Evolutionary conservation across 2,113 vertebrate genomes (phyloP).

Genomic region (Pelobates fuscus): DNA sequence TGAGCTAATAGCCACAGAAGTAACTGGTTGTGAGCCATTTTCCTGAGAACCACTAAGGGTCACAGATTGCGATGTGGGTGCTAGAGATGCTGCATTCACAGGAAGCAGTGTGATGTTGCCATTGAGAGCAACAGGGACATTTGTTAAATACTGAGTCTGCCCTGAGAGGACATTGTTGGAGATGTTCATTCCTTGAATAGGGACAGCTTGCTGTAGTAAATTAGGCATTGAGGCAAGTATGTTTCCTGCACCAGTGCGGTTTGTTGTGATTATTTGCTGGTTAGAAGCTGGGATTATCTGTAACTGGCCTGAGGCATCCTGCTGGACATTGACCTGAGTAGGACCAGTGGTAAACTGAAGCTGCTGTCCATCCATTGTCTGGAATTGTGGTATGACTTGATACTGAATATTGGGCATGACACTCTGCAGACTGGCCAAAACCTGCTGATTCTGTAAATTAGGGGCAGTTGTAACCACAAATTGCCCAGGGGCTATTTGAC

Average conservation of each 20-base stretch:
- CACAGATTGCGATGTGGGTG: slow-evolving; percentile 78
- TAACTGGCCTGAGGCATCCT: slow-evolving; percentile 87
- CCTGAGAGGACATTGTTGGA: slow-evolving; percentile 83
- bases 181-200: slow-evolving; percentile 87
- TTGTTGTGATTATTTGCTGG: slow-evolving; percentile 85
- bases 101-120: slow-evolving; percentile 94
- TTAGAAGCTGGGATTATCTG: slow-evolving; percentile 84
- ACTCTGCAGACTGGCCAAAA: slow-evolving; percentile 84
- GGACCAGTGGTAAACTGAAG: slow-evolving; percentile 83
- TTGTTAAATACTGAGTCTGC: slow-evolving; percentile 90
- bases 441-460: slow-evolving; percentile 82
- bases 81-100: slow-evolving; percentile 74
- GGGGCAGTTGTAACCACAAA: slow-evolving; percentile 83
- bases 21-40: slow-evolving; percentile 64
- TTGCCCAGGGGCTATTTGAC: slow-evolving; percentile 72
- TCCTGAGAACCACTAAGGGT: slow-evolving; percentile 73
- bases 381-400: slow-evolving; percentile 95
- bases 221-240: slow-evolving; percentile 86
- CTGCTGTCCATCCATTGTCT: slow-evolving; percentile 91
- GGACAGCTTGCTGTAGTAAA: slow-evolving; percentile 89
- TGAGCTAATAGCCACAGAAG: slow-evolving; percentile 65
- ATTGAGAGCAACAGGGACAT: slow-evolving; percentile 89
- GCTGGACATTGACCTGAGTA: slow-evolving; percentile 73
- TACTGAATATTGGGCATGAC: slow-evolving; percentile 93
- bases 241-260: slow-evolving; percentile 75